Base-by-base conservation (phyloP, 2,888 invertebrate species). In the Bruchidius siliquastri region DNA sequence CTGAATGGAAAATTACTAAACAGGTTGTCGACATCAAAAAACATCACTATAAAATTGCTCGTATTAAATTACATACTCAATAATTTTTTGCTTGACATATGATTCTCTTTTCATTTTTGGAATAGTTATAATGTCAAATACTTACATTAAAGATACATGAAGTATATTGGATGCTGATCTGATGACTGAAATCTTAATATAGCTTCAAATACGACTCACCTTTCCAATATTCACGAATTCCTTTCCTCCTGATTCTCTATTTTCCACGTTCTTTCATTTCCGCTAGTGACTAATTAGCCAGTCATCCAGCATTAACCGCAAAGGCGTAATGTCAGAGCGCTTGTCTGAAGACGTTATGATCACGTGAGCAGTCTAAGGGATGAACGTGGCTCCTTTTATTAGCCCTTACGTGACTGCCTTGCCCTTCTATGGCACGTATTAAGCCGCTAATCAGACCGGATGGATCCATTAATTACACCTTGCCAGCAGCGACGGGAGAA, bases 401-500 rank as follows among this genome's bases (percentile, higher is more conserved):
- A 13, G 49, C 49, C 49, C 49, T 49, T 49, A 83, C 83, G 83
- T 83, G 83, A 82, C 83, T 83, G 81, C 82, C 81, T 82, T 83
- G 82, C 81, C 81, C 49, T 49, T 4, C 49, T 13, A 49, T 70
- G 70, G 70, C 75, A 72, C 74, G 75, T 75, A 75, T 72, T 72
- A 74, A 68, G 74, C n/a, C 69, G 49, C 75, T 75, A 75, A 75
- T 75, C 74, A 74, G 71, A 74, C 71, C 72, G 74, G 75, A 75
- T 72, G 71, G 74, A 69, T 71, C 72, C 75, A 74, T 75, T 73
- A 75, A 74, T 75, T 73, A 75, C 69, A 70, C 49, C 49, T 49
- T 49, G 49, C 49, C 49, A 49, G 49, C 8, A 49, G 13, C 49
- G 49, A 49, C 49, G 49, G 49, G 49, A 49, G 49, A 49, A 49